Percentiles rank a stretch among this genome's conserved stretches.
phyloP scores from a whole-genome alignment of 2,888 invertebrate genomes.

The Lobophora halterata region DNA sequence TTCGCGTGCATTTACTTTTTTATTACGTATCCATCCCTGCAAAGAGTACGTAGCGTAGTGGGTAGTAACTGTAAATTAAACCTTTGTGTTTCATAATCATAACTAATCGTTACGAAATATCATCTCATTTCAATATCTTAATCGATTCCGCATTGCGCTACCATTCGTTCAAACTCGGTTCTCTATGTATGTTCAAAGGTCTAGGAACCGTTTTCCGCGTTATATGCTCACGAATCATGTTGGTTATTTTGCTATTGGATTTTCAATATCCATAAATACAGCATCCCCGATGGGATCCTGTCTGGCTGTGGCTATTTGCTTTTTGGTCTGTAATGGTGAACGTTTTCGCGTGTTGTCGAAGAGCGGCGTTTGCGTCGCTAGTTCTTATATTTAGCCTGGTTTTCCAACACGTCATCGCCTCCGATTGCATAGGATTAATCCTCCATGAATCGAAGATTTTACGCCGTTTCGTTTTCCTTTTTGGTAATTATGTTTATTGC shows the following conservation, averaged over 20 bases:
- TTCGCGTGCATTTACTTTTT: conserved; percentile 73
- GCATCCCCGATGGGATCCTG: conserved; percentile 45
- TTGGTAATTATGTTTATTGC: not conserved
- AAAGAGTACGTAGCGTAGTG: conserved; percentile 41
- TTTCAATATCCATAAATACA: conserved; percentile 52
- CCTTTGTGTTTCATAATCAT: conserved; percentile 29
- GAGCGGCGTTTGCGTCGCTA: conserved; percentile 25
- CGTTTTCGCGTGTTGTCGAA: conserved; percentile 22
- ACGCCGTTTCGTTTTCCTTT: conserved; percentile 2
- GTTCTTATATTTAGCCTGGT: conserved; percentile 27
- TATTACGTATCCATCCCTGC: conserved; percentile 49
- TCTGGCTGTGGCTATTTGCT: conserved; percentile 41
- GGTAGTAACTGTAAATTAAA: conserved; percentile 35
- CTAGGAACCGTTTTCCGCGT: conserved; percentile 15
- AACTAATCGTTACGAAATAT: conserved; percentile 23
- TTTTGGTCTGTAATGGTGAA: conserved; percentile 32
- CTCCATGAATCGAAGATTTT: conserved; percentile 31
- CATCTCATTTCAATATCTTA: conserved; percentile 15
- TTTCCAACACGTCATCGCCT: conserved; percentile 43
- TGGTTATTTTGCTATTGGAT: conserved; percentile 40
- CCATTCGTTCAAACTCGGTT: conserved; percentile 10
- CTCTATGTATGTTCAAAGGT: conserved; percentile 11
- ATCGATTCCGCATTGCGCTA: conserved; percentile 22
- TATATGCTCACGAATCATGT: conserved; percentile 32
- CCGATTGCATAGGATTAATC: conserved; percentile 39